phyloP scores from a whole-genome alignment of 2,888 invertebrate genomes.

The Oeneis ivallda region DNA sequence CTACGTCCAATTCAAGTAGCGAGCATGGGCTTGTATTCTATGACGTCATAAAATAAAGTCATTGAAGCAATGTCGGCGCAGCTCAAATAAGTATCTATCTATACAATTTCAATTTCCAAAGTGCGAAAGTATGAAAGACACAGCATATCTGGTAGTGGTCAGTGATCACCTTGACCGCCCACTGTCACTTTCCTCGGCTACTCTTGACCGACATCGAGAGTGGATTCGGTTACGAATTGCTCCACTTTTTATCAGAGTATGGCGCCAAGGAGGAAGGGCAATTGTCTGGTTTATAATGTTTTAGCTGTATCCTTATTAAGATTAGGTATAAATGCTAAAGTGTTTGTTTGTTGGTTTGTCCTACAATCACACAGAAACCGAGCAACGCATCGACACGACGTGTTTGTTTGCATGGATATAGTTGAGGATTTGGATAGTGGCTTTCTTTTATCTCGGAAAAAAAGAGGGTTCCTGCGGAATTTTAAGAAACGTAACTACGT shows the following conservation, averaged over 20 bases:
- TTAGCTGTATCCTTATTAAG: too few relatives aligned
- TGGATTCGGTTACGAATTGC: conserved; percentile 29
- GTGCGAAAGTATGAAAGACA: conserved; percentile 24
- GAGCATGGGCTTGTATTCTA: neutral
- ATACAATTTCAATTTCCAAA: conserved; percentile 17
- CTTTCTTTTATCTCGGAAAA: too few relatives aligned
- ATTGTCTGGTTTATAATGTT: neutral
- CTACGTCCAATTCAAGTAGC: too few relatives aligned
- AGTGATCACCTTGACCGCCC: conserved; percentile 44
- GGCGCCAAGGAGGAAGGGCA: conserved; percentile 20
- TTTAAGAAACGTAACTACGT: too few relatives aligned
- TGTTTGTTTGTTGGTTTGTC: too few relatives aligned
- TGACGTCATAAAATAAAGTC: neutral
- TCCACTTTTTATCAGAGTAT: conserved; percentile 22
- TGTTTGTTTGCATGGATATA: too few relatives aligned
- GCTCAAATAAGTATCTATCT: neutral
- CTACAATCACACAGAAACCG: too few relatives aligned
- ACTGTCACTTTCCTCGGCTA: conserved; percentile 44
- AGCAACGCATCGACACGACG: too few relatives aligned
- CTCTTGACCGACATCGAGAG: conserved; percentile 41
- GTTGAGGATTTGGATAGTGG: too few relatives aligned
- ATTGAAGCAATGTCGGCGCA: conserved; percentile 1
- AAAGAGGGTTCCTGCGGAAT: too few relatives aligned
- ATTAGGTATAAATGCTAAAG: too few relatives aligned
- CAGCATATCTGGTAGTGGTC: conserved; percentile 12